Conservation (phyloP, 2,888 invertebrate species). For the Metacarcinus magister region DNA sequence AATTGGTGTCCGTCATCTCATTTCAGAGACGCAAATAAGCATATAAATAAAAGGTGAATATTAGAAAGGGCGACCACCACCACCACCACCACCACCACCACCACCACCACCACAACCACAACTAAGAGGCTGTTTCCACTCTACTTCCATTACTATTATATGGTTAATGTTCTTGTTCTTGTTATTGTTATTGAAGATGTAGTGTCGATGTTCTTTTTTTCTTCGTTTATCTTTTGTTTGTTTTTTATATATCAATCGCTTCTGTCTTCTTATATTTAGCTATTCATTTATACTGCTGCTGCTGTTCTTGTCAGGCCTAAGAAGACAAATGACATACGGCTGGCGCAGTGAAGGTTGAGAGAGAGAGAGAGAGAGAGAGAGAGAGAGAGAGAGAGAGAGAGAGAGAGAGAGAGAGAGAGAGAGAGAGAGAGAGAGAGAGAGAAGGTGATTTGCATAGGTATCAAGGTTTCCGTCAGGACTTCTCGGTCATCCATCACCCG, state of each 20-base stretch:
- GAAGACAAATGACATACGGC: not conserved
- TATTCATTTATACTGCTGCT: no score
- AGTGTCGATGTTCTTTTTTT: not conserved
- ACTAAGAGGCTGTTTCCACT: not conserved
- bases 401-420: no score
- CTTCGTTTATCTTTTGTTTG: no score
- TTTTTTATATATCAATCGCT: no score
- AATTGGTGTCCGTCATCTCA: slow-evolving; percentile 3
- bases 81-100: slow-evolving; percentile 12
- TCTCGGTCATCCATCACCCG: not conserved
- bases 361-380: not conserved
- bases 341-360: not conserved
- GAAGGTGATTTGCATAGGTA: not conserved
- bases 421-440: not conserved
- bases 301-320: not conserved
- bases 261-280: not conserved
- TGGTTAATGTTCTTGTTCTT: not conserved
- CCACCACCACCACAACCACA: not conserved
- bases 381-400: slow-evolving; percentile 4
- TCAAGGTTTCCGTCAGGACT: not conserved
- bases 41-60: not conserved
- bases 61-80: not conserved
- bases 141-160: not conserved
- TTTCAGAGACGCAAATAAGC: not conserved
- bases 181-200: not conserved